phyloP scores from a whole-genome alignment of 1,140 invertebrate genomes.

The Coelopa frigida region DNA sequence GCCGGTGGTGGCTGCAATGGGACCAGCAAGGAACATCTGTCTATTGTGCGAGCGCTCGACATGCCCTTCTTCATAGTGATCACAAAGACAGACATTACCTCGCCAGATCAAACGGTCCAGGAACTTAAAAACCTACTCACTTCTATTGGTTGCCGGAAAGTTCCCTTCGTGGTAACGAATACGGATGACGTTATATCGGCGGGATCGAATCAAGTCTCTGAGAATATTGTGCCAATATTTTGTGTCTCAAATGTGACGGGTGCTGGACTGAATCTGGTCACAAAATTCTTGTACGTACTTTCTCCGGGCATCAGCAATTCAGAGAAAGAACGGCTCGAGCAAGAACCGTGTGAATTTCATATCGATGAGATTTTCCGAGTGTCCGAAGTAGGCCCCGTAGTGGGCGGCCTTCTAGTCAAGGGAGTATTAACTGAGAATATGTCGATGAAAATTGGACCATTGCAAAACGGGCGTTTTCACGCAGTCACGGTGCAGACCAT shows the following conservation, averaged over 20 bases:
- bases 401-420: conserved; percentile 77
- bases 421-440: conserved; percentile 78
- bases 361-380: conserved; percentile 88
- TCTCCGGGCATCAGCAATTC: conserved; percentile 61
- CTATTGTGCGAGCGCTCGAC: conserved; percentile 73
- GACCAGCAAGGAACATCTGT: conserved; percentile 76
- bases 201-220: conserved; percentile 53
- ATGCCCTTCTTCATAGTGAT: conserved; percentile 86
- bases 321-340: conserved; percentile 65
- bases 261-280: conserved; percentile 69
- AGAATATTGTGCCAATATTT: conserved; percentile 79
- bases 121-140: conserved; percentile 59
- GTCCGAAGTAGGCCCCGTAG: conserved; percentile 71
- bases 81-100: conserved; percentile 81
- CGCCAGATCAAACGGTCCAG: conserved; percentile 51
- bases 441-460: conserved; percentile 59
- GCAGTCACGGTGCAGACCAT: conserved; percentile 74
- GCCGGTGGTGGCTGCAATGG: conserved; percentile 53
- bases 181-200: conserved; percentile 68
- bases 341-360: conserved; percentile 79
- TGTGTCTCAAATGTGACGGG: conserved; percentile 93
- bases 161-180: conserved; percentile 59
- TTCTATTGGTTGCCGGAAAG: conserved; percentile 57
- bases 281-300: conserved; percentile 68
- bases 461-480: conserved; percentile 74